Conservation (phyloP, 2,797 vertebrate species). For the Lates japonicus region DNA sequence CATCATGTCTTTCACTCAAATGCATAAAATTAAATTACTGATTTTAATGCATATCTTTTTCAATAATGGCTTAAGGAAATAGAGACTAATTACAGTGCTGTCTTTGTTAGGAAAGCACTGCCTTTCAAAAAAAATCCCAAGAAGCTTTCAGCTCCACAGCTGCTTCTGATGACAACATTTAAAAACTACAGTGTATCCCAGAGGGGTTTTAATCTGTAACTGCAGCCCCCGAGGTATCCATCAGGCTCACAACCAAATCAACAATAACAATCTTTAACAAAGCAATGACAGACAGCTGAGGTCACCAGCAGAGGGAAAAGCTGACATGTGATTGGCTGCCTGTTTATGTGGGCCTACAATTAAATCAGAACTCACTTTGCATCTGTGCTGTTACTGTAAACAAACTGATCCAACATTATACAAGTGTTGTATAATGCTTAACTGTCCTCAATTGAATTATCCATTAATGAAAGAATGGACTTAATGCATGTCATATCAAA, state of each 20-base stretch:
- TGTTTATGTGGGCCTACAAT: constrained; percentile 42
- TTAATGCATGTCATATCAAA: background rate
- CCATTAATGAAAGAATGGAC: background rate
- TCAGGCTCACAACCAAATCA: constrained; percentile 45
- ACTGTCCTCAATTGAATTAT: background rate
- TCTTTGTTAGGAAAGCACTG: constrained; percentile 26
- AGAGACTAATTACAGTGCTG: constrained; percentile 41
- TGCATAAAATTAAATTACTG: constrained; percentile 19
- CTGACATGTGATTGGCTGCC: constrained; percentile 18
- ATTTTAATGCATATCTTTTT: constrained; percentile 45
- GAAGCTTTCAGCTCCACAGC: constrained; percentile 44
- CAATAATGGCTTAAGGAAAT: constrained; percentile 38
- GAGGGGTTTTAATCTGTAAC: constrained; percentile 52
- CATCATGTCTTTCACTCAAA: constrained; percentile 20
- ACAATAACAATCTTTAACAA: constrained; percentile 55
- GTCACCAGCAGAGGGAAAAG: constrained; percentile 38
- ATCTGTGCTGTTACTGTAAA: constrained; percentile 43
- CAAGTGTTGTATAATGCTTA: background rate
- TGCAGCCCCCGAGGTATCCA: constrained; percentile 39
- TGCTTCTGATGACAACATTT: constrained; percentile 61
- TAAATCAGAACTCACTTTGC: constrained; percentile 55
- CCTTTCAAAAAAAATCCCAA: constrained; percentile 27
- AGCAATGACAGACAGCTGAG: constrained; percentile 53
- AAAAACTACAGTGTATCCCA: constrained; percentile 37
- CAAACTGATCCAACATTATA: constrained; percentile 23